These are phyloP conservation scores for Xyrauchen texanus DNA, from an alignment of 2,113 vertebrate genomes.

Conservation along the genomic window DNA sequence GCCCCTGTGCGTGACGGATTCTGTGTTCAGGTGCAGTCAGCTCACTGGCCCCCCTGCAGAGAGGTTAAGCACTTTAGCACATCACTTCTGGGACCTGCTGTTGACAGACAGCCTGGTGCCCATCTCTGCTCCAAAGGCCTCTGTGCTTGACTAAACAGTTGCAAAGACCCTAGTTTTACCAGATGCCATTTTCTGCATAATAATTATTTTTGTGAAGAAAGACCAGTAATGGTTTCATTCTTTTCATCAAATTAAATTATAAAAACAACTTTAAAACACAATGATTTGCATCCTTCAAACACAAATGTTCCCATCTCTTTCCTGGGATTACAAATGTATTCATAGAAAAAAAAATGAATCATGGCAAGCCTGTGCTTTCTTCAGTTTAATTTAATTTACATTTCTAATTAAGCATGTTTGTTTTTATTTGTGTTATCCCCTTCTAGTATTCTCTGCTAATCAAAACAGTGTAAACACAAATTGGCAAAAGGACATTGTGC, in stretches of 20 bases:
- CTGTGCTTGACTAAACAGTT: slow-evolving; percentile 18
- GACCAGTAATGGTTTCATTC: not conserved
- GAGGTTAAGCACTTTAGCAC: slow-evolving; percentile 74
- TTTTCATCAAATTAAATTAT: not conserved
- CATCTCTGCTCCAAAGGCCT: slow-evolving; percentile 29
- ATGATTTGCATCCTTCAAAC: not conserved
- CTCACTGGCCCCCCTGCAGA: slow-evolving; percentile 61
- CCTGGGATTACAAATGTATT: slow-evolving; percentile 20
- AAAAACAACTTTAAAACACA: slow-evolving; percentile 19
- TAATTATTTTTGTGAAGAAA: not conserved
- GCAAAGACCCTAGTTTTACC: not conserved
- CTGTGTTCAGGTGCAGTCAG: slow-evolving; percentile 65
- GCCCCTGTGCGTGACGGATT: slow-evolving; percentile 69
- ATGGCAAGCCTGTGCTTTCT: not conserved
- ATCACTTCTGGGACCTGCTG: slow-evolving; percentile 59
- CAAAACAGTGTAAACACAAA: slow-evolving; percentile 43
- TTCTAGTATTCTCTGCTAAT: slow-evolving; percentile 53
- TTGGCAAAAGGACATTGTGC: slow-evolving; percentile 37
- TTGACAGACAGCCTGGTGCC: slow-evolving; percentile 34
- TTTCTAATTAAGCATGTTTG: slow-evolving; percentile 26
- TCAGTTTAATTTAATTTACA: slow-evolving; percentile 20
- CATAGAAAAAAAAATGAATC: slow-evolving; percentile 10
- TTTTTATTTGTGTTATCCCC: slow-evolving; percentile 10
- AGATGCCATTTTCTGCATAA: slow-evolving; percentile 25
- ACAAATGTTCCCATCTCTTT: not conserved